These are phyloP conservation scores for Dasyornis broadbenti DNA, from an alignment of 2,113 vertebrate genomes.

Conservation along the genomic window DNA sequence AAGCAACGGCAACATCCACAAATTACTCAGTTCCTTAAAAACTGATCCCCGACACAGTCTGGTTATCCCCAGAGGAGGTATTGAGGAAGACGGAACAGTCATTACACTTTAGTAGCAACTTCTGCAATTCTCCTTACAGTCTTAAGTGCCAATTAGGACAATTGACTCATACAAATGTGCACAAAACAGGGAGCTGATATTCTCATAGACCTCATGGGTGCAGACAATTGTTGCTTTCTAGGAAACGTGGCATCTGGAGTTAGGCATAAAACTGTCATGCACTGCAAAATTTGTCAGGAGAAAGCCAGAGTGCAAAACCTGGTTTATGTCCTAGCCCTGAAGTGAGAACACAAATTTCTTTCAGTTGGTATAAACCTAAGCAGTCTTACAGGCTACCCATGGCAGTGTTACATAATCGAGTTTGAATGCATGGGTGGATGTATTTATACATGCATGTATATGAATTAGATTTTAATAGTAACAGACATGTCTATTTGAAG, in stretches of 20 bases:
- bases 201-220: neutral
- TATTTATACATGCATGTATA: conserved; percentile 40
- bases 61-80: conserved; percentile 86
- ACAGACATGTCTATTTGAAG: conserved; percentile 25
- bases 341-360: neutral
- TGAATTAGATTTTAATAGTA: conserved; percentile 24
- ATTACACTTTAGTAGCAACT: conserved; percentile 85
- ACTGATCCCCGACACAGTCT: conserved; percentile 93
- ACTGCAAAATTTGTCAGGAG: conserved; percentile 14
- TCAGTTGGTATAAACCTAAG: neutral
- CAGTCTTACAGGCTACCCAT: neutral
- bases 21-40: conserved; percentile 91
- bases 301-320: neutral
- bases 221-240: conserved; percentile 36
- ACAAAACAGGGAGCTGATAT: neutral
- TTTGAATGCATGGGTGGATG: conserved; percentile 28
- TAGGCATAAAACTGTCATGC: conserved; percentile 17
- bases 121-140: neutral
- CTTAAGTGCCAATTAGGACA: conserved; percentile 59
- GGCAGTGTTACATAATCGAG: neutral
- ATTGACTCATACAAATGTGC: neutral
- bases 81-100: conserved; percentile 94
- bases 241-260: conserved; percentile 31
- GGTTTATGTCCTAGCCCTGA: neutral
- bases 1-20: conserved; percentile 89